Base-by-base conservation (phyloP, 2,797 vertebrate genomes). In the Chiroxiphia lanceolata region DNA sequence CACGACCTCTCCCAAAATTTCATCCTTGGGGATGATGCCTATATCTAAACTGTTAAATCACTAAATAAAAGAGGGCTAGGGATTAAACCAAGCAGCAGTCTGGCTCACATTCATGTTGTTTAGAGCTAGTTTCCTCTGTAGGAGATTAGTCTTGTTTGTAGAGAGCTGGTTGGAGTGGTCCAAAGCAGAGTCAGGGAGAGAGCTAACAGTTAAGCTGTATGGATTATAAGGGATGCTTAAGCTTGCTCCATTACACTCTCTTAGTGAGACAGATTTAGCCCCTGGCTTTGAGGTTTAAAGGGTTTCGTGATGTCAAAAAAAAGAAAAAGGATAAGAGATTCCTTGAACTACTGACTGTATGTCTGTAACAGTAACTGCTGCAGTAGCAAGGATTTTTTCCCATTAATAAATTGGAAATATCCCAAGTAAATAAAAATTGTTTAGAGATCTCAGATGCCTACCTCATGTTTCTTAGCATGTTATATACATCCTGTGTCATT, bases 131-230 rank as follows among this genome's bases (percentile, higher is more conserved):
- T 95, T 84, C 36, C 23, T 82, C 26, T 82, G 2, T 5, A 82
- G 63, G 36, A 95, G 90, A 95, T 97, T 92, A 95, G 44, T 83
- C 88, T 45, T 91, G 80, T 86, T 91, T 81, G 27, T 84, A 63
- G 70, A 91, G 91, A 84, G 67, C 77, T 84, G 63, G 40, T 86
- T 95, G 80, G 67, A 93, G 70, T 79, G 33, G 74, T 84, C 54
- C 83, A 89, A 72, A 69, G 61, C 36, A 92, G 78, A 84, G 59
- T 33, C 59, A 44, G 50, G 51, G 40, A 50, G 31, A 69, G 67
- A 89, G 44, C 90, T 91, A 92, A 78, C 29, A 65, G 69, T 91
- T 93, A 90, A 94, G 72, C 64, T 40, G 50, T n/a, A 38, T 64
- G 75, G 85, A 83, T 94, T 94, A 90, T 61, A 84, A 70, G 31